A percentile compares a stretch with the other conserved stretches of the same genome.
These are phyloP conservation scores for Styela plicata DNA, from an alignment of 23 tunicate genomes.

Conservation along the genomic window DNA sequence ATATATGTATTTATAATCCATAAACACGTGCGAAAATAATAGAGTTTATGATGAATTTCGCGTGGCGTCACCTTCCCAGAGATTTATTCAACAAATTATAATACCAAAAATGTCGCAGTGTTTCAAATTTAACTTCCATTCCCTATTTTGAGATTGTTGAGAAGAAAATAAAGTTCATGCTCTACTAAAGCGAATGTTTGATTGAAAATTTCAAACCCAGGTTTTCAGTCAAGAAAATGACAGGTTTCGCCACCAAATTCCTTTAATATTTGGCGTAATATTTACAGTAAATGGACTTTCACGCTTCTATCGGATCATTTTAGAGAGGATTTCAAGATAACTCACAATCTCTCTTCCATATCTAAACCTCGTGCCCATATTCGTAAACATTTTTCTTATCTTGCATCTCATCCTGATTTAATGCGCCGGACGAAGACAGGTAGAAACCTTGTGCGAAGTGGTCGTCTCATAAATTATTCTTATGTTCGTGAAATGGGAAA, in stretches of 20 bases:
- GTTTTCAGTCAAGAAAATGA: background rate
- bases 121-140: no score
- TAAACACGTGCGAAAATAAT: no score
- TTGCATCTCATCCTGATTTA: background rate
- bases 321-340: background rate
- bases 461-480: constrained; percentile 16
- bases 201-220: no score
- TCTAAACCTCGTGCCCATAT: background rate
- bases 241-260: background rate
- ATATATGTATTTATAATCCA: no score
- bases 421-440: constrained; percentile 1
- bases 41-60: no score
- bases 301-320: no score
- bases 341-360: background rate
- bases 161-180: no score
- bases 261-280: background rate
- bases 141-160: no score
- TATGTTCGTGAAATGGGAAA: background rate
- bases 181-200: no score
- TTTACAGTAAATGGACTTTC: background rate
- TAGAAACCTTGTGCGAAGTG: background rate
- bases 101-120: no score
- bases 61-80: no score
- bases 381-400: background rate
- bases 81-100: no score